Evolutionary conservation across 2,113 vertebrate species (phyloP).

Genomic region (Cricetomys ansorgei): DNA sequence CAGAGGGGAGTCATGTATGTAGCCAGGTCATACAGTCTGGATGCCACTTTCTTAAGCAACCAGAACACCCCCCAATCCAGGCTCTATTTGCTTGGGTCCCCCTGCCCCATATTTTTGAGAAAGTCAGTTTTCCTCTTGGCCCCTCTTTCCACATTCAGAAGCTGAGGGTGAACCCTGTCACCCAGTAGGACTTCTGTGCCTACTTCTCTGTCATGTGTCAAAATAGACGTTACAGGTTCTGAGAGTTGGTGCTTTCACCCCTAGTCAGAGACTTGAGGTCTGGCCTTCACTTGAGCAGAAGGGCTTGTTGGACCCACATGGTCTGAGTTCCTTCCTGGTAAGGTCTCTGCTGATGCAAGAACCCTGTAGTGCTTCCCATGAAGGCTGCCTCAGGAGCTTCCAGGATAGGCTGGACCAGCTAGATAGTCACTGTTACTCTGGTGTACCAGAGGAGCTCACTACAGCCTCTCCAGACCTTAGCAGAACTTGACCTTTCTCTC

Average conservation of each 20-base stretch:
- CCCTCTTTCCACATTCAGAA: not conserved
- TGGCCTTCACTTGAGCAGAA: not conserved
- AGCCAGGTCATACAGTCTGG: not conserved
- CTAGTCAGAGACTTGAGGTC: too few relatives aligned
- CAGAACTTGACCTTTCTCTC: not conserved
- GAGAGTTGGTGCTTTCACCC: not conserved
- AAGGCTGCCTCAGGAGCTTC: not conserved
- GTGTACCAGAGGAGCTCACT: rapidly evolving
- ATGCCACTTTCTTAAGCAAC: not conserved
- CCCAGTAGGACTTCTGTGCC: not conserved
- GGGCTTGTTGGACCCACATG: rapidly evolving
- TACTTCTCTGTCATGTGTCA: rapidly evolving
- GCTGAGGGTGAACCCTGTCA: not conserved
- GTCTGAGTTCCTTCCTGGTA: not conserved
- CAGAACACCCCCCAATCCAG: not conserved
- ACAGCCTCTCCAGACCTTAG: rapidly evolving
- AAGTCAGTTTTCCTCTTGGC: not conserved
- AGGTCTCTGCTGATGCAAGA: not conserved
- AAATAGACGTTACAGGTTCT: rapidly evolving
- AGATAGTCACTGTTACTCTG: rapidly evolving
- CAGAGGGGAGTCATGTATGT: not conserved
- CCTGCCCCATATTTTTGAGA: not conserved
- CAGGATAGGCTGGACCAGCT: not conserved
- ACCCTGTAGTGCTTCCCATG: not conserved
- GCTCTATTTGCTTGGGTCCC: not conserved